phyloP scores from a whole-genome alignment of 1,140 invertebrate genomes.

The Cardiocondyla obscurior region DNA sequence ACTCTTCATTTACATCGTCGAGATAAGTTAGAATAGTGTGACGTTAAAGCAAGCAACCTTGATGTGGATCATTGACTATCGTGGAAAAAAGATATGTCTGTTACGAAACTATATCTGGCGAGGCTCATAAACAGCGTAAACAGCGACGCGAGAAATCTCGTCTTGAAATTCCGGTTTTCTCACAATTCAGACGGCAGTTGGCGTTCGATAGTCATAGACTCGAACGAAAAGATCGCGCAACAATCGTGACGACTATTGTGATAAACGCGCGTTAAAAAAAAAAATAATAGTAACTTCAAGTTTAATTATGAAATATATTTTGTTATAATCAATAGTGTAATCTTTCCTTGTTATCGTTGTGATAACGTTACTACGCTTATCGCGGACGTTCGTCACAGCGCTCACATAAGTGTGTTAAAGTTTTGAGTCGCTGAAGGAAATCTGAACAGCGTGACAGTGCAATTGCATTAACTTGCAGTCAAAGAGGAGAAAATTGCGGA shows the following conservation, averaged over 20 bases:
- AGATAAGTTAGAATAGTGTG: neutral
- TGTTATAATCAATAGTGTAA: neutral
- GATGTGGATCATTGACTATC: neutral
- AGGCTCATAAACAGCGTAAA: slow-evolving; percentile 1
- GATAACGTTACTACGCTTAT: slow-evolving; percentile 26
- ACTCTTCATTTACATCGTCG: neutral
- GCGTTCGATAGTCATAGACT: neutral
- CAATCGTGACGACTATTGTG: neutral
- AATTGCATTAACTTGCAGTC: neutral
- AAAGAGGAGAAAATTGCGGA: neutral
- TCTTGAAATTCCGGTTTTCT: slow-evolving; percentile 27
- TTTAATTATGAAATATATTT: neutral
- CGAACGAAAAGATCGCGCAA: neutral
- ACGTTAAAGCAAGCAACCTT: neutral
- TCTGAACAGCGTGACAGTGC: neutral
- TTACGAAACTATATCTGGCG: slow-evolving; percentile 5
- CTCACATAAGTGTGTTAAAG: neutral
- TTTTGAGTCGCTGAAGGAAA: neutral
- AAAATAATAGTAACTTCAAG: neutral
- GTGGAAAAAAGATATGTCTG: neutral
- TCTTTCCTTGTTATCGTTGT: neutral
- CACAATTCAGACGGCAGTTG: neutral
- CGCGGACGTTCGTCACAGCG: neutral
- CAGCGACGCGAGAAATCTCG: neutral
- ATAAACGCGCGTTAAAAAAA: neutral